Percentiles rank a stretch among this genome's conserved stretches.
Conservation (phyloP, 2,113 vertebrate species). For the Phrynosoma platyrhinos region DNA sequence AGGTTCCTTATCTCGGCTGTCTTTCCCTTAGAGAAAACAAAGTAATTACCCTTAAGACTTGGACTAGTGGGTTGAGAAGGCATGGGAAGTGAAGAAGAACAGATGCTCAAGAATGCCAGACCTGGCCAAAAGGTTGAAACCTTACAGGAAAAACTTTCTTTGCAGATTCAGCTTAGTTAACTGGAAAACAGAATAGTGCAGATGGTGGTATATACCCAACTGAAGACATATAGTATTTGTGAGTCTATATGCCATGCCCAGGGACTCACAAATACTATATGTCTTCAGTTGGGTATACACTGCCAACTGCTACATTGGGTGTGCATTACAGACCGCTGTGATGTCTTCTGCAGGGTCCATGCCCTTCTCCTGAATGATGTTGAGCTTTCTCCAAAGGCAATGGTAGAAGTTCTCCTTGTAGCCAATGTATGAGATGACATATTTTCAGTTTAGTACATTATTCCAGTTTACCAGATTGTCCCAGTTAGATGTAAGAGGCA, state of each 20-base stretch:
- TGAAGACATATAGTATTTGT: not conserved
- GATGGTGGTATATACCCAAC: slow-evolving; percentile 21
- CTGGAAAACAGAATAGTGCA: slow-evolving; percentile 30
- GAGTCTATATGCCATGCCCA: no score
- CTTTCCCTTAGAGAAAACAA: slow-evolving; percentile 35
- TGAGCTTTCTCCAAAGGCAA: not conserved
- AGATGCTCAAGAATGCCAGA: slow-evolving; percentile 56
- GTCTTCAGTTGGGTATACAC: no score
- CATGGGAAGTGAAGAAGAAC: slow-evolving; percentile 57
- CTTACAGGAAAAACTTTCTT: slow-evolving; percentile 29
- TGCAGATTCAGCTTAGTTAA: not conserved
- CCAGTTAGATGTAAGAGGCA: not conserved
- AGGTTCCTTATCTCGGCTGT: slow-evolving; percentile 47
- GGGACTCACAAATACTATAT: no score
- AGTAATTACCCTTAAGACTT: slow-evolving; percentile 55
- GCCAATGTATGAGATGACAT: not conserved
- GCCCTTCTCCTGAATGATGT: not conserved
- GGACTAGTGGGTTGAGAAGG: slow-evolving; percentile 49
- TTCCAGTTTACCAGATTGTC: not conserved
- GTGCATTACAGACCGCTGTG: no score
- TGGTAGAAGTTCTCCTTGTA: not conserved
- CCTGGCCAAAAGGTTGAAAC: slow-evolving; percentile 39
- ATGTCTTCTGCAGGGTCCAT: not conserved
- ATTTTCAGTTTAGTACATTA: not conserved
- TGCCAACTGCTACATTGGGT: no score